Conservation (phyloP, 2,113 vertebrate species). For the Corydoras maculifer region DNA sequence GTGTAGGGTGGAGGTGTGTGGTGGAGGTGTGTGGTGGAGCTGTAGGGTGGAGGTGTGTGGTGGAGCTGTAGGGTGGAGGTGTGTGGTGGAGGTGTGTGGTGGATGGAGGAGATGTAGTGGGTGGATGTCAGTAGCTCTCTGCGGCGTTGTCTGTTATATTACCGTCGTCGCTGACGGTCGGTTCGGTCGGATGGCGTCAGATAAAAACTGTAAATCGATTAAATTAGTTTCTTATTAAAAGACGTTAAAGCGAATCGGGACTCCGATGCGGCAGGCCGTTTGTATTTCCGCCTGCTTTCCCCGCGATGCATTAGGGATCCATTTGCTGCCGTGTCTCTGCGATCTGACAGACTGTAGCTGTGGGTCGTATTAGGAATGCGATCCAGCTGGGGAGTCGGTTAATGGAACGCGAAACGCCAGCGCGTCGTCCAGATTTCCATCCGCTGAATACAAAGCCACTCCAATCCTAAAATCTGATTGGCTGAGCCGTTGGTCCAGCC, state of each 20-base stretch:
- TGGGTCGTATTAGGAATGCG: slow-evolving; percentile 38
- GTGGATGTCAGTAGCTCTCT: too few species aligned
- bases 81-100: too few species aligned
- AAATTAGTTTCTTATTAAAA: slow-evolving; percentile 1
- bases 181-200: neutral
- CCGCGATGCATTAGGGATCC: slow-evolving; percentile 42
- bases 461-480: too few species aligned
- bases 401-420: slow-evolving; percentile 31
- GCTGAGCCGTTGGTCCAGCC: too few species aligned
- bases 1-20: too few species aligned
- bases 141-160: neutral
- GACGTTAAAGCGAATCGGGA: slow-evolving; percentile 6
- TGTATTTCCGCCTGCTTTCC: slow-evolving; percentile 27
- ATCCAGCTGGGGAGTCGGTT: slow-evolving; percentile 33
- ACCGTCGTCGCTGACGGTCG: neutral
- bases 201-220: neutral
- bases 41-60: too few species aligned
- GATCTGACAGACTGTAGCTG: slow-evolving; percentile 46
- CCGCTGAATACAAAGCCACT: slow-evolving; percentile 3
- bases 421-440: slow-evolving; percentile 40
- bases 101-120: too few species aligned
- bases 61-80: too few species aligned
- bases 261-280: slow-evolving; percentile 17
- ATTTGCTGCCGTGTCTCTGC: slow-evolving; percentile 40
- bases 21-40: too few species aligned